These are phyloP conservation scores for Agrochola macilenta DNA, from an alignment of 2,888 invertebrate genomes.

Conservation along the genomic window DNA sequence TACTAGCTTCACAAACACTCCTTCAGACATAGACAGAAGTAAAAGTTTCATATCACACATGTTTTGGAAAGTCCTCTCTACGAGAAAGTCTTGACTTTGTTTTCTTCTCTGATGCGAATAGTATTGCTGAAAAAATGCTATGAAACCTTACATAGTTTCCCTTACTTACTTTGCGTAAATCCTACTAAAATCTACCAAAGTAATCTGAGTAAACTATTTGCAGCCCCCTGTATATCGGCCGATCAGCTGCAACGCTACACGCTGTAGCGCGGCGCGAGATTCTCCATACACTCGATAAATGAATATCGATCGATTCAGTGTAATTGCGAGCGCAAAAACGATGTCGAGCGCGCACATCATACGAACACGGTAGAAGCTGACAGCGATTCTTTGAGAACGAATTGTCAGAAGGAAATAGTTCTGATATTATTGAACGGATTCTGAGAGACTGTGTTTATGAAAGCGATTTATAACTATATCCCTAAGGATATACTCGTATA, in stretches of 20 bases:
- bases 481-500: too few relatives aligned
- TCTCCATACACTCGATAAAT: conserved; percentile 69
- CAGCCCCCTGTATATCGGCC: conserved; percentile 49
- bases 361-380: conserved; percentile 33
- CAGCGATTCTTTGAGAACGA: conserved; percentile 46
- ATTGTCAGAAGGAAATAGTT: too few relatives aligned
- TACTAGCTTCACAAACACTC: background rate
- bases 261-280: conserved; percentile 57
- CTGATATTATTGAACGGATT: background rate
- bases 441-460: background rate
- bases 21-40: background rate
- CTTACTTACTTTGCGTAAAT: background rate
- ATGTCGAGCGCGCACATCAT: conserved; percentile 57
- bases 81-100: background rate
- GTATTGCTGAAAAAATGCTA: background rate
- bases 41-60: background rate
- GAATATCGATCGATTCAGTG: conserved; percentile 75
- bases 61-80: background rate
- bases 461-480: too few relatives aligned
- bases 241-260: conserved; percentile 53
- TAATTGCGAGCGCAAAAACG: conserved; percentile 73
- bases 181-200: background rate
- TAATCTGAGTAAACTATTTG: background rate
- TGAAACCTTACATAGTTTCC: too few relatives aligned
- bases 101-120: background rate